Evolutionary conservation across 2,113 vertebrate species (phyloP).

Genomic region (Cercopithecus mona): DNA sequence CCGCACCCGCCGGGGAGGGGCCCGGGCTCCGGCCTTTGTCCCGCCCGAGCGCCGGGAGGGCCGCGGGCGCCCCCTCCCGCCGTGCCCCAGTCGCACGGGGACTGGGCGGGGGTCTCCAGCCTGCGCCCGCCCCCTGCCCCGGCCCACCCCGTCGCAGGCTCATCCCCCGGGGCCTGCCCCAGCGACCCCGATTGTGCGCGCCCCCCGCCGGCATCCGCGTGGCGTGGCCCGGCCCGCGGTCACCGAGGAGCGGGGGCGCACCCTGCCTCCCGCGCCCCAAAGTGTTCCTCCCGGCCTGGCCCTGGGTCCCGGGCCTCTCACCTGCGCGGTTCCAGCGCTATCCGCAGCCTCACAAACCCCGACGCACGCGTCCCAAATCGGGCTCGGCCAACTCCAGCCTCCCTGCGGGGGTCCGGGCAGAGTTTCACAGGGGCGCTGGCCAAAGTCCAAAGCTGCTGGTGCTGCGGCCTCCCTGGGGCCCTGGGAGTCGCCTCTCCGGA

Average conservation of each 20-base stretch:
- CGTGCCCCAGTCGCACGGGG: conserved; percentile 49
- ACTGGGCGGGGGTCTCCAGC: neutral
- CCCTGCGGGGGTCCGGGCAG: neutral
- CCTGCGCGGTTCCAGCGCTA: neutral
- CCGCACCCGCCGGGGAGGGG: conserved; percentile 13
- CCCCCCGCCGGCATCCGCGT: too few relatives aligned
- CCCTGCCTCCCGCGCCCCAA: neutral
- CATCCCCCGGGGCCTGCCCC: neutral
- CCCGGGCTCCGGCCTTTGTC: conserved; percentile 71
- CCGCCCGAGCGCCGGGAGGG: conserved; percentile 51
- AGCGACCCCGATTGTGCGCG: neutral
- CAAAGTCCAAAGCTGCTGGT: neutral
- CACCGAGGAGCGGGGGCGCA: neutral
- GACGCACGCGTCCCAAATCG: neutral
- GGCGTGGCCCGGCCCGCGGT: neutral
- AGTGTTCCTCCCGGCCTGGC: neutral
- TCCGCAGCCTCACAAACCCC: neutral
- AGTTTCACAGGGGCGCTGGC: neutral
- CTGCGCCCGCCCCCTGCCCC: neutral
- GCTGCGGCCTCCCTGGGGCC: neutral
- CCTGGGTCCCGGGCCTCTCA: neutral
- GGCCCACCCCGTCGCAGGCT: neutral
- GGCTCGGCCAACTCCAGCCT: neutral
- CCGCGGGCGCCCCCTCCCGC: conserved; percentile 74
- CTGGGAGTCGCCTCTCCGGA: neutral